These are phyloP conservation scores for Itoplectis maculator DNA, from an alignment of 2,888 invertebrate genomes.

Conservation along the genomic window DNA sequence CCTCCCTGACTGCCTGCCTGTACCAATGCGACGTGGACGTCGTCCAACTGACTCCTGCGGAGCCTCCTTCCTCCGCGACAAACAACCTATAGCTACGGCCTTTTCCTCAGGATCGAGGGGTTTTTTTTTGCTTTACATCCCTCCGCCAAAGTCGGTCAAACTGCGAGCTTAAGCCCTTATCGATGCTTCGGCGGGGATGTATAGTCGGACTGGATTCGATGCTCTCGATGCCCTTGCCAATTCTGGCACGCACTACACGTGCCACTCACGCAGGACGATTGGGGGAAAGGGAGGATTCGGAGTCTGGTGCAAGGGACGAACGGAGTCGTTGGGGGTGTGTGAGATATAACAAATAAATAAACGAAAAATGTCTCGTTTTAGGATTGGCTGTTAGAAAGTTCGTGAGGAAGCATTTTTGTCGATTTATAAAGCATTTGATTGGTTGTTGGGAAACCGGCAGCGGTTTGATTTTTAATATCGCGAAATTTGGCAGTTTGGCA, in stretches of 20 bases:
- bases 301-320: too few relatives aligned
- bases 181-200: not conserved
- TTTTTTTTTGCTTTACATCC: conserved; percentile 20
- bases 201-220: too few relatives aligned
- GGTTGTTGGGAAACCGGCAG: too few relatives aligned
- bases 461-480: too few relatives aligned
- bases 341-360: too few relatives aligned
- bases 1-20: conserved; percentile 68
- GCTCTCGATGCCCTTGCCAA: not conserved
- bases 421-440: too few relatives aligned
- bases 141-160: conserved; percentile 13
- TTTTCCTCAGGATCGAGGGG: conserved; percentile 11
- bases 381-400: too few relatives aligned
- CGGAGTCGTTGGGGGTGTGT: too few relatives aligned
- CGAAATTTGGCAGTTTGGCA: too few relatives aligned
- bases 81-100: not conserved
- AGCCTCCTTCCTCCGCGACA: conserved; percentile 7
- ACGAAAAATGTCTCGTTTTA: not conserved
- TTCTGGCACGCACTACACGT: conserved; percentile 49
- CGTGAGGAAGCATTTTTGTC: too few relatives aligned
- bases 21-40: conserved; percentile 72
- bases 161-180: conserved; percentile 18
- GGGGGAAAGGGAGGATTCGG: not conserved
- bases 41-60: conserved; percentile 65
- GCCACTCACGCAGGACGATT: conserved; percentile 1